Evolutionary conservation across 2,888 invertebrate species (phyloP).

Genomic region (Adelognathus sp.): DNA sequence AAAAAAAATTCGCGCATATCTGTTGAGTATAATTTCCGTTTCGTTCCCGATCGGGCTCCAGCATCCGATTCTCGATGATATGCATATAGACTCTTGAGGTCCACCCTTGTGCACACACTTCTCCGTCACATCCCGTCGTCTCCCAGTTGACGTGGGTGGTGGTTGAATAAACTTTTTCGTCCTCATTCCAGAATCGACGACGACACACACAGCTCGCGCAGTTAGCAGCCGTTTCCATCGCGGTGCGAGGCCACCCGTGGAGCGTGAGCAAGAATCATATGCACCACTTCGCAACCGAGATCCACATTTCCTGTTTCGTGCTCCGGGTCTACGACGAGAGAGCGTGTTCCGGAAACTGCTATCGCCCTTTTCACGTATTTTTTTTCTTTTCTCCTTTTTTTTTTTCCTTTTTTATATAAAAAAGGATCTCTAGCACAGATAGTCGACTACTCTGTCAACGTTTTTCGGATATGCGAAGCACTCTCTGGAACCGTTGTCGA

Average conservation of each 20-base stretch:
- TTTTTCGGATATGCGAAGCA: conserved; percentile 10
- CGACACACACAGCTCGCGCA: neutral
- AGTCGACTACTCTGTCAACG: conserved; percentile 7
- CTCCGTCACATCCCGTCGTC: neutral
- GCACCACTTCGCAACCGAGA: conserved; percentile 73
- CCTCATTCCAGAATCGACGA: conserved; percentile 7
- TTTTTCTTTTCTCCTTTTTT: conserved; percentile 2
- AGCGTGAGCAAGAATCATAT: conserved; percentile 69
- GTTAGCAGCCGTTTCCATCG: conserved; percentile 39
- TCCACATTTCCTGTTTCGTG: conserved; percentile 71
- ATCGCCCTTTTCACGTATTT: conserved; percentile 51
- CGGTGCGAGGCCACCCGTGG: conserved; percentile 4
- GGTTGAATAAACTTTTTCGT: conserved; percentile 48
- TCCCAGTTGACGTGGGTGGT: neutral
- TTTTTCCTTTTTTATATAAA: neutral
- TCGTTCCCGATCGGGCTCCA: conserved; percentile 7
- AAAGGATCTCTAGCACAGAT: conserved; percentile 24
- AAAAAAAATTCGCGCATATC: neutral
- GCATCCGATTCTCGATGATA: conserved; percentile 1
- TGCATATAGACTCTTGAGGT: neutral
- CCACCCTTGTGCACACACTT: conserved; percentile 1
- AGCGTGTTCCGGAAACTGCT: conserved; percentile 61
- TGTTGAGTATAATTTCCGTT: conserved; percentile 31
- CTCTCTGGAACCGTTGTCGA: neutral
- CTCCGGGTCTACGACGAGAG: conserved; percentile 58